Base-by-base conservation (phyloP, 2,888 invertebrate species). In the Tortrix viridana region DNA sequence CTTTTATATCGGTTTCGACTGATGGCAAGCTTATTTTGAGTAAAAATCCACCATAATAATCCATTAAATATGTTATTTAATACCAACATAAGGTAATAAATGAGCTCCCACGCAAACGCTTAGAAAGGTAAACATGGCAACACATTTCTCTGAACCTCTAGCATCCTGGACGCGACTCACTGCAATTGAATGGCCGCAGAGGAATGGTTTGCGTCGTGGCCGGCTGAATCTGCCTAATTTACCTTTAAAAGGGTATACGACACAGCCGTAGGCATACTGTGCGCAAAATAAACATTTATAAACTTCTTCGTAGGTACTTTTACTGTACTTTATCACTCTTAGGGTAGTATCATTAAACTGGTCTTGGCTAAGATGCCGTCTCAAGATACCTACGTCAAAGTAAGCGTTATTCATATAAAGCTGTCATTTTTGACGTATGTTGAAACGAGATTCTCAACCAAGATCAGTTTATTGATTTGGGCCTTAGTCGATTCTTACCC, bases 161-260 rank as follows among this genome's bases (percentile, higher is more conserved):
- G 60, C 67, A 71, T 65, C 68, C 67, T 62, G 26, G 41, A 48
- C n/a, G 75, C 71, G 73, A 69, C 71, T 65, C 66, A 70, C 71
- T 71, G 71, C 74, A 77, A 79, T 81, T 80, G 78, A 84, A 84
- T 80, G 71, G 79, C 67, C 66, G 58, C 67, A 67, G 71, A 71
- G 71, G 69, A 71, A 70, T 70, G 71, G 65, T 60, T 62, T 55
- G 63, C 60, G 67, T 70, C 68, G 56, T 59, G 69, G 69, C 69
- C 65, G 63, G 67, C 63, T 70, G 71, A 71, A 69, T 73, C 69
- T 74, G 70, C 78, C 75, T 77, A 79, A 79, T 78, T 81, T 77
- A 71, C 70, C 73, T 70, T 70, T 68, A 71, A n/a, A n/a, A 66
- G 67, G 58, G 52, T 41, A n/a, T 63, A 60, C 63, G 50, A 52